Evolutionary conservation across 2,888 invertebrate genomes (phyloP).

Genomic region (Epinotia nisella): DNA sequence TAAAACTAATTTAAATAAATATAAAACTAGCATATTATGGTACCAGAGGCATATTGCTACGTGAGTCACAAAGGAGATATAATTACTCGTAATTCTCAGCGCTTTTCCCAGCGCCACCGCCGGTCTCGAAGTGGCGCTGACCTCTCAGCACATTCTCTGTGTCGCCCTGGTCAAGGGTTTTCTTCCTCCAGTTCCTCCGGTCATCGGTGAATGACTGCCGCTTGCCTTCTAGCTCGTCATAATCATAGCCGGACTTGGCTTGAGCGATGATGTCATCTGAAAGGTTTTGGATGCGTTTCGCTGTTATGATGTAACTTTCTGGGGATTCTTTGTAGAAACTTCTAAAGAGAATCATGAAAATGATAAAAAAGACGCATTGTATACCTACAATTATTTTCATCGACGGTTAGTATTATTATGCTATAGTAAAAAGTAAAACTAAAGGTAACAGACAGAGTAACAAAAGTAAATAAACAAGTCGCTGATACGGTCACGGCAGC

Average conservation of each 20-base stretch:
- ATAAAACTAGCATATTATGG: too few relatives aligned
- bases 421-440: too few relatives aligned
- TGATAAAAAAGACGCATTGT: neutral
- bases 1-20: too few relatives aligned
- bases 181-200: constrained; percentile 74
- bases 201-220: constrained; percentile 65
- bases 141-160: constrained; percentile 63
- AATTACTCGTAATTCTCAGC: constrained; percentile 52
- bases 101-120: constrained; percentile 61
- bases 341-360: neutral
- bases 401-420: neutral
- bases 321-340: neutral
- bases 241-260: constrained; percentile 68
- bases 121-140: constrained; percentile 60
- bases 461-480: too few relatives aligned
- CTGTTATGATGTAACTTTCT: neutral
- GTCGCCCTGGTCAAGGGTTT: constrained; percentile 66
- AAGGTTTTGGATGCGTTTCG: constrained; percentile 47
- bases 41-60: too few relatives aligned
- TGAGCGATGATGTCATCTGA: constrained; percentile 70
- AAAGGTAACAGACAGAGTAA: too few relatives aligned
- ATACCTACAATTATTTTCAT: neutral
- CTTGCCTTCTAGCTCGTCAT: constrained; percentile 69
- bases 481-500: neutral
- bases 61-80: too few relatives aligned